Base-by-base conservation (phyloP, 2,797 vertebrate genomes). In the Sebastes goodei region DNA sequence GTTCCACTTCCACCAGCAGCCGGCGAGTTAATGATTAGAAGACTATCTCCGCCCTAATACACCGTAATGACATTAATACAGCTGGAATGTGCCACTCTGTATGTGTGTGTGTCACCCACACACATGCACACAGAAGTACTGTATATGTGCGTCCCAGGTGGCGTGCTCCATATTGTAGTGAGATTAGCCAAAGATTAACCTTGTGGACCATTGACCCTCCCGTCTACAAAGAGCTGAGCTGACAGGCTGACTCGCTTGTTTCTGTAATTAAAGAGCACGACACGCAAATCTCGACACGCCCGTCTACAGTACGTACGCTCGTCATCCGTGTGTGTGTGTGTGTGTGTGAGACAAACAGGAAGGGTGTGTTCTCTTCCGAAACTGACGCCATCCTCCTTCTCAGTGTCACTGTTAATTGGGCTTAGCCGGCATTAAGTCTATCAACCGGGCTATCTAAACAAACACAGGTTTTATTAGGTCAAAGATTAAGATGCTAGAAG, bases 131-230 rank as follows among this genome's bases (percentile, higher is more conserved):
- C 29, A 66, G 3, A 81, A 60, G 55, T 71, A 12, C 29, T 20
- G 74, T 15, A 46, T 71, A 63, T 88, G 79, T 88, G 82, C 86
- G 89, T 90, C 89, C 77, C 88, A 86, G 94, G 91, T 92, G 91
- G 89, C 87, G 4, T 80, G 76, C 83, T 94, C 88, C 92, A 95
- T 92, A 95, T 92, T 94, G 90, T 91, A 90, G 82, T 75, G 88
- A 94, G 95, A 96, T 97, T 96, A 96, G 95, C 94, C 94, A 96
- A 96, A 97, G 94, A 96, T 96, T 97, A 94, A 95, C 95, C 90
- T 85, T 32, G 93, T 95, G 96, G 95, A 96, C 92, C 92, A 91
- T 97, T 96, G 96, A 96, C 95, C 95, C 96, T 83, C 46, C 33
- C 71, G 89, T 93, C 90, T 82, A 64, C 86, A 95, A 95, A 96